Conservation (phyloP, 2,797 vertebrate genomes). For the Xenopus petersii region DNA sequence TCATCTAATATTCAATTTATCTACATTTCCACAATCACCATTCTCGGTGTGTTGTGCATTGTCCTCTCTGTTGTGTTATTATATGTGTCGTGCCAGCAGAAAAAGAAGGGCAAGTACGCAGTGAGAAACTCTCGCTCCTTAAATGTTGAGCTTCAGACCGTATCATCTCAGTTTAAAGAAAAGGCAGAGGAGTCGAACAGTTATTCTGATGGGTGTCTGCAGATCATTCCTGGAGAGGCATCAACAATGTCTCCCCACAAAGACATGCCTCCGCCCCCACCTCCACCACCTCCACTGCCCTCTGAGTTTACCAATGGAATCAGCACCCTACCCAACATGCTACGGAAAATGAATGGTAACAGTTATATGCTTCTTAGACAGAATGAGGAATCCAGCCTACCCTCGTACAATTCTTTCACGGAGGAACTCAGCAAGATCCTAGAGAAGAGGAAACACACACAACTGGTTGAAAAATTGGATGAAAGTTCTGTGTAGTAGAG, state of each 20-base stretch:
- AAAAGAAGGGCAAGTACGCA: constrained; percentile 73
- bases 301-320: constrained; percentile 87
- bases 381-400: constrained; percentile 79
- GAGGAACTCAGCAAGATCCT: constrained; percentile 97
- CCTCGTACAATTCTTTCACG: constrained; percentile 85
- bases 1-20: constrained; percentile 71
- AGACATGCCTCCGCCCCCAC: constrained; percentile 75
- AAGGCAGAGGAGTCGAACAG: constrained; percentile 55
- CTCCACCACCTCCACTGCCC: constrained; percentile 76
- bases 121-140: constrained; percentile 69
- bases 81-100: constrained; percentile 81
- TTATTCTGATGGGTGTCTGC: constrained; percentile 71
- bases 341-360: constrained; percentile 95
- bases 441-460: constrained; percentile 94
- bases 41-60: constrained; percentile 82
- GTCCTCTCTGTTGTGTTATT: constrained; percentile 79
- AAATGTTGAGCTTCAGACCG: constrained; percentile 83
- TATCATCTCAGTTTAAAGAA: constrained; percentile 85
- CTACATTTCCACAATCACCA: constrained; percentile 82
- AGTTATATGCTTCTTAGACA: constrained; percentile 92
- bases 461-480: constrained; percentile 83
- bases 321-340: constrained; percentile 82
- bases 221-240: constrained; percentile 78
- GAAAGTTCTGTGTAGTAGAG: constrained; percentile 90
- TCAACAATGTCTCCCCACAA: constrained; percentile 61